These are phyloP conservation scores for Campylorhamphus procurvoides DNA, from an alignment of 2,113 vertebrate genomes.

Conservation along the genomic window DNA sequence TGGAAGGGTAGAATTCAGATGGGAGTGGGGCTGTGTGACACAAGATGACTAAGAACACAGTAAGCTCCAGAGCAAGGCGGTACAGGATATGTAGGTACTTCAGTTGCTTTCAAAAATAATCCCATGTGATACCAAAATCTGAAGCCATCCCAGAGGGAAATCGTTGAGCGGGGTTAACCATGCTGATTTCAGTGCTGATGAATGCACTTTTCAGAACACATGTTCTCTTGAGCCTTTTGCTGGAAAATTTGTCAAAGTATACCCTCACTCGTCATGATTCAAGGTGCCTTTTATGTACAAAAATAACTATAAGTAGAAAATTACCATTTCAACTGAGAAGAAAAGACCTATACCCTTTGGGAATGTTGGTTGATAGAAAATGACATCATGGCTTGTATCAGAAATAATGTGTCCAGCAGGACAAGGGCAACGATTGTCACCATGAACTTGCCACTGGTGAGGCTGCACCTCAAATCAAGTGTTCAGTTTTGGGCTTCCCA, in stretches of 20 bases:
- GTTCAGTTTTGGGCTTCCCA: not conserved
- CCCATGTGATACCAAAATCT: not conserved
- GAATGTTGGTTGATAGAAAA: not conserved
- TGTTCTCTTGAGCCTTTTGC: not conserved
- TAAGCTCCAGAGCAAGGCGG: not conserved
- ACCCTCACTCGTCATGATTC: not conserved
- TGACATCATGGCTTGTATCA: not conserved
- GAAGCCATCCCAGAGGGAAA: not conserved
- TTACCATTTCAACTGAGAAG: not conserved
- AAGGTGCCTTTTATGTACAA: accelerated
- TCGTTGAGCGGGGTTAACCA: not conserved
- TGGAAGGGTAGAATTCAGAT: not conserved
- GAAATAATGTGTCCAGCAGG: not conserved
- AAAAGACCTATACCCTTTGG: not conserved
- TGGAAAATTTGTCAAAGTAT: not conserved
- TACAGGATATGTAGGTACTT: not conserved
- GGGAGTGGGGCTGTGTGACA: not conserved
- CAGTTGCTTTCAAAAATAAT: not conserved
- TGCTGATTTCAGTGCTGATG: not conserved
- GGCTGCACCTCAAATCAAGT: not conserved
- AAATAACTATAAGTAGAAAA: not conserved
- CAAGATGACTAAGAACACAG: not conserved
- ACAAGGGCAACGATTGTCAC: not conserved
- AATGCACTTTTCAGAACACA: not conserved
- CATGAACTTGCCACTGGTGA: not conserved